Conservation (phyloP, 1,140 invertebrate genomes). For the Hyposmocoma kahamanoa region DNA sequence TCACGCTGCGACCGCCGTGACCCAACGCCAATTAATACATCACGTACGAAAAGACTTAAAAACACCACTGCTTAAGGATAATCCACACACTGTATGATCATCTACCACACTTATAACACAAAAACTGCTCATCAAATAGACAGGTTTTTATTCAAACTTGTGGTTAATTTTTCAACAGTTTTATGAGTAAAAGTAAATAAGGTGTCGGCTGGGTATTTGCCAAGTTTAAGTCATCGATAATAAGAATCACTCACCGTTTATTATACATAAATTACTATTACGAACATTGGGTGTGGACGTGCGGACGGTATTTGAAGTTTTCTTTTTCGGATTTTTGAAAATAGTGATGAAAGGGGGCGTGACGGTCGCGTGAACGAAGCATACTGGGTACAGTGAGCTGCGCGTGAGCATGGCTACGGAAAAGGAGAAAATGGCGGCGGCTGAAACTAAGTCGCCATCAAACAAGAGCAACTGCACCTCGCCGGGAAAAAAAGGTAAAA, state of each 20-base stretch:
- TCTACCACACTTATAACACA: too few relatives aligned
- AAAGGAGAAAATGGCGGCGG: constrained; percentile 63
- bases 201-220: constrained; percentile 42
- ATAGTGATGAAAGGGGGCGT: constrained; percentile 47
- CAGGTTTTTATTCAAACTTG: too few relatives aligned
- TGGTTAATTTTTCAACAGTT: constrained; percentile 18
- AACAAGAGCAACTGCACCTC: constrained; percentile 67
- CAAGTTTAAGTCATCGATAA: constrained; percentile 43
- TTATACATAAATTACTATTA: constrained; percentile 35
- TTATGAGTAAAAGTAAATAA: constrained; percentile 43
- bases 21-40: too few relatives aligned
- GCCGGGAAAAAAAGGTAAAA: constrained; percentile 66
- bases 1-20: too few relatives aligned
- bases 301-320: constrained; percentile 23
- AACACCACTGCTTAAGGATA: too few relatives aligned
- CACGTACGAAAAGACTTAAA: too few relatives aligned
- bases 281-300: constrained; percentile 33
- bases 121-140: too few relatives aligned
- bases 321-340: constrained; percentile 6
- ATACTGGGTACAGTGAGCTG: constrained; percentile 22
- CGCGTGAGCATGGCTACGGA: constrained; percentile 55
- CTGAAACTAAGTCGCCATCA: constrained; percentile 58
- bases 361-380: constrained; percentile 30
- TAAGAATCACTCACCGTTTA: constrained; percentile 38
- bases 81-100: too few relatives aligned